Conservation (phyloP, 2,113 vertebrate species). For the Rhipidura dahli region DNA sequence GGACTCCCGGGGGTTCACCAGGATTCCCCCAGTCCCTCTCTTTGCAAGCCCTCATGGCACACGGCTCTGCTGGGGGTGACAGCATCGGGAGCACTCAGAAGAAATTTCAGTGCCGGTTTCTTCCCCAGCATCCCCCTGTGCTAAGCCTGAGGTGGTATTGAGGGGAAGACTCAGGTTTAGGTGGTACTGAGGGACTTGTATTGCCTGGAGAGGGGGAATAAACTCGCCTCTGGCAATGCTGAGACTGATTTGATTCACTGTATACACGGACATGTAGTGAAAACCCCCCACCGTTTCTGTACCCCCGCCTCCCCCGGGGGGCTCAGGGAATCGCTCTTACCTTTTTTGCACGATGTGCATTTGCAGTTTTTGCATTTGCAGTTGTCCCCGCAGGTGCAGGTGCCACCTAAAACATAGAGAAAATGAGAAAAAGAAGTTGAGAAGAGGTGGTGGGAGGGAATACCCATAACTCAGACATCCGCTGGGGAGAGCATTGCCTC, state of each 20-base stretch:
- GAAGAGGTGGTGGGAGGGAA: background rate
- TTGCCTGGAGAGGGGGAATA: background rate
- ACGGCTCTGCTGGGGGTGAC: fast-evolving
- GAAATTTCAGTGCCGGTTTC: fast-evolving
- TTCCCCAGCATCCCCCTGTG: background rate
- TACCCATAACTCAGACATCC: too few relatives aligned
- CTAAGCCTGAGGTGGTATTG: background rate
- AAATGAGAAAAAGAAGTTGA: background rate
- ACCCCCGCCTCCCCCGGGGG: fast-evolving
- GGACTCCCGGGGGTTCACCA: background rate
- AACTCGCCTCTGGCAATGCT: background rate
- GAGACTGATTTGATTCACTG: background rate
- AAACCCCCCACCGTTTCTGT: background rate
- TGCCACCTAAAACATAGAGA: constrained; percentile 69
- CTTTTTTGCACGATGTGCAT: constrained; percentile 80
- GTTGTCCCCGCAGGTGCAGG: constrained; percentile 80
- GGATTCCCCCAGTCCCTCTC: background rate
- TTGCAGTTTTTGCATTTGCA: constrained; percentile 85
- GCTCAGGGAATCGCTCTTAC: background rate
- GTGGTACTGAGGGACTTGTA: background rate
- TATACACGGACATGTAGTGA: background rate
- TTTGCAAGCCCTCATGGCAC: background rate
- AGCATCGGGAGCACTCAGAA: background rate
- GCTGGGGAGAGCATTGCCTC: background rate
- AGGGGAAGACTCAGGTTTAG: background rate